A percentile compares a stretch with the other conserved stretches of the same genome.
Conservation (phyloP, 2,113 vertebrate genomes). For the Rhabdornis inornatus region DNA sequence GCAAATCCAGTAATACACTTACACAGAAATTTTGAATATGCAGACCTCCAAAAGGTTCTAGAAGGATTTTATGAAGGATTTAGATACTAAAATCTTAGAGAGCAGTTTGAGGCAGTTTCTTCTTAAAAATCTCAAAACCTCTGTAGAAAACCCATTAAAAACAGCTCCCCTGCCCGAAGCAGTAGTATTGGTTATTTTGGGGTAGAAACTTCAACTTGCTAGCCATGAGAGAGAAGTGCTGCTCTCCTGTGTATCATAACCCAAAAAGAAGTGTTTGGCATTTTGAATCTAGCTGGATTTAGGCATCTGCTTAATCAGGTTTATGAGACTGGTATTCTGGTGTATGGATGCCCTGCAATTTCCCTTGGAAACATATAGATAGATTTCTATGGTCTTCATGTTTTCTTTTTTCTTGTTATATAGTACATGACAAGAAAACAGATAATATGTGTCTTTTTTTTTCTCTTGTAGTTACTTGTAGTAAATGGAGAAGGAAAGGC, state of each 20-base stretch:
- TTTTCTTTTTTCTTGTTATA: not conserved
- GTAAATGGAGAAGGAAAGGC: not conserved
- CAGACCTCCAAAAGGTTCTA: not conserved
- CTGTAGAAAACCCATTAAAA: not conserved
- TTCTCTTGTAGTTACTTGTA: not conserved
- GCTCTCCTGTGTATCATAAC: not conserved
- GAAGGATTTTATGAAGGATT: not conserved
- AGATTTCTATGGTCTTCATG: not conserved
- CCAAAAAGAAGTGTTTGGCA: not conserved
- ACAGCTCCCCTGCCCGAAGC: accelerated
- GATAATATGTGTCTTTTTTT: not conserved
- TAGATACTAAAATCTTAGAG: not conserved
- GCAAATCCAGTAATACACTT: not conserved
- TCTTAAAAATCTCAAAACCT: not conserved
- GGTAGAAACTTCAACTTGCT: not conserved
- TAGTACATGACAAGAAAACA: not conserved
- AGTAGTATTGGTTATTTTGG: not conserved
- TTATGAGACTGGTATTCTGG: not conserved
- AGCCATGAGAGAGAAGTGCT: not conserved
- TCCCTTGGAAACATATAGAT: not conserved
- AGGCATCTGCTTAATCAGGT: not conserved
- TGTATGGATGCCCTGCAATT: not conserved
- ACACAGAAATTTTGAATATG: not conserved
- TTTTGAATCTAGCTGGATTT: not conserved
- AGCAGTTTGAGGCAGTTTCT: not conserved